phyloP scores from a whole-genome alignment of 2,113 vertebrate species.

The Limnothrissa miodon region DNA sequence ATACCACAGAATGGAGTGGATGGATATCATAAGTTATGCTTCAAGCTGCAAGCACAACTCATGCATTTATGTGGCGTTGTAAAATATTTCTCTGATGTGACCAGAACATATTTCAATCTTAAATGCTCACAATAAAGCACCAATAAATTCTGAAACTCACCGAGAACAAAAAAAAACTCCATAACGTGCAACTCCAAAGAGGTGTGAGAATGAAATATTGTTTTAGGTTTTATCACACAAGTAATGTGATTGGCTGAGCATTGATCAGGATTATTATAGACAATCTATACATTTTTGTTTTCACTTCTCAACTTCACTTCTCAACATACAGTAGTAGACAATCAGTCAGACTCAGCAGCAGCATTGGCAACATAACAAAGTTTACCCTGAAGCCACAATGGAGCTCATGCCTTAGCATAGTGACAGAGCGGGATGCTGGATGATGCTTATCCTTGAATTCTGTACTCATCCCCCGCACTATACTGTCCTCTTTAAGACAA shows the following conservation, averaged over 20 bases:
- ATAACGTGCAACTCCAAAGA: not conserved
- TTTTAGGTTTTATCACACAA: too few relatives aligned
- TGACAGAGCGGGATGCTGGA: too few relatives aligned
- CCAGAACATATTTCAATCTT: not conserved
- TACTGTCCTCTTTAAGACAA: too few relatives aligned
- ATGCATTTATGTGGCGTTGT: not conserved
- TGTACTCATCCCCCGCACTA: not conserved
- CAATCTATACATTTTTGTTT: too few relatives aligned
- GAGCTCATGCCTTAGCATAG: not conserved
- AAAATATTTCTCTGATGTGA: not conserved
- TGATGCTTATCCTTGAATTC: not conserved
- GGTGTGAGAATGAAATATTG: not conserved
- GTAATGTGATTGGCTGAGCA: not conserved
- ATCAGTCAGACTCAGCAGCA: too few relatives aligned
- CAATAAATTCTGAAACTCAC: not conserved
- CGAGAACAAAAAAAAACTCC: not conserved
- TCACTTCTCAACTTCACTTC: too few relatives aligned
- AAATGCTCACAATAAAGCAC: not conserved
- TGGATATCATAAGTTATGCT: not conserved
- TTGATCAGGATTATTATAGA: not conserved
- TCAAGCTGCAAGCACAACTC: not conserved
- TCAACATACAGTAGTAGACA: too few relatives aligned
- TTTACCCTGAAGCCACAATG: not conserved
- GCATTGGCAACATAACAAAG: not conserved
- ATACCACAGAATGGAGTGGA: not conserved